Conservation (phyloP, 2,113 vertebrate genomes). For the Hypocryptadius cinnamomeus region DNA sequence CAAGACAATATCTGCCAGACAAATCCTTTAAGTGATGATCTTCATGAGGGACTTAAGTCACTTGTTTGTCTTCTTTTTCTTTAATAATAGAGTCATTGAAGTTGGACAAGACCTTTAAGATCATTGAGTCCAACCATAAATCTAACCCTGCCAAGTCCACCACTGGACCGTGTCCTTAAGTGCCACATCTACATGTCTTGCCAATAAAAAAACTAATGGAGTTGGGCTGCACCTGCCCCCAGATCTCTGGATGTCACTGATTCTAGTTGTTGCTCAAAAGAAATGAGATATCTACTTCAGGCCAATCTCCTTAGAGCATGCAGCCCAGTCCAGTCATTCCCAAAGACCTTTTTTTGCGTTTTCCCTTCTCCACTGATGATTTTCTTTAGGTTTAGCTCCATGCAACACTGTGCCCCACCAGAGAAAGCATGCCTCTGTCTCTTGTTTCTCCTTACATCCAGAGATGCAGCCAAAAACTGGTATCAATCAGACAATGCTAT, state of each 20-base stretch:
- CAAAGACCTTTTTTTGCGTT: neutral
- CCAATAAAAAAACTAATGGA: neutral
- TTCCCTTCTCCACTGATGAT: neutral
- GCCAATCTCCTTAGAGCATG: neutral
- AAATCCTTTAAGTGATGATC: constrained; percentile 33
- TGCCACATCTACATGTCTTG: neutral
- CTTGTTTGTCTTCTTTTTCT: neutral
- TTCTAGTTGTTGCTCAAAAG: neutral
- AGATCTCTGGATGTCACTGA: neutral
- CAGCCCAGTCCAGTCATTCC: neutral
- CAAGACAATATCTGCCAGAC: neutral
- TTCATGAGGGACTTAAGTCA: neutral
- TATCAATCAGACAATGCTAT: no score
- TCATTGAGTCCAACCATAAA: neutral
- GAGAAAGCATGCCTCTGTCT: neutral
- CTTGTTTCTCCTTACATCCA: neutral
- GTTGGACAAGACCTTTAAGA: neutral
- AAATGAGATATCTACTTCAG: neutral
- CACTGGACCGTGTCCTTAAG: neutral
- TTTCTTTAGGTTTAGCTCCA: neutral
- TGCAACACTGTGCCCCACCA: neutral
- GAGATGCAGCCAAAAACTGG: neutral
- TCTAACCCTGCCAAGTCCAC: neutral
- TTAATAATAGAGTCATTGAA: neutral
- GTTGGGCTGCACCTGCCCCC: neutral